A percentile compares a stretch with the other conserved stretches of the same genome.
These are phyloP conservation scores for Temnothorax longispinosus DNA, from an alignment of 1,140 invertebrate genomes.

Conservation along the genomic window DNA sequence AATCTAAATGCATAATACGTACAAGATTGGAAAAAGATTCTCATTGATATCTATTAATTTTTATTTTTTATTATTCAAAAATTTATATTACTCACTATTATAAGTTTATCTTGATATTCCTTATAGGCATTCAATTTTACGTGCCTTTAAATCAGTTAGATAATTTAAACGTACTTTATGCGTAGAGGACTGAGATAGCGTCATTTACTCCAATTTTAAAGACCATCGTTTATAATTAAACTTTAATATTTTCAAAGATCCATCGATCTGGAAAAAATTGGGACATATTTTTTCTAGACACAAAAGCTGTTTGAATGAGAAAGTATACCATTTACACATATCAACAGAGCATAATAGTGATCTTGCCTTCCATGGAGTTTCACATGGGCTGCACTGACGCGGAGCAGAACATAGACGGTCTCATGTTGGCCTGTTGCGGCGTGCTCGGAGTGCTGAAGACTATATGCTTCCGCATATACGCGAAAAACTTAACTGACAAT, in stretches of 20 bases:
- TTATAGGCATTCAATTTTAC: neutral
- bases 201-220: neutral
- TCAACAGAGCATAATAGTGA: conserved; percentile 47
- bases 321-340: conserved; percentile 33
- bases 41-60: neutral
- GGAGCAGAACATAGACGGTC: conserved; percentile 47
- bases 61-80: neutral
- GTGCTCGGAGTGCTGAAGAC: conserved; percentile 35
- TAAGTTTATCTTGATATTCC: neutral
- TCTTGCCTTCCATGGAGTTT: conserved; percentile 47
- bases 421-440: conserved; percentile 36
- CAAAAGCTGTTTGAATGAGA: conserved; percentile 34
- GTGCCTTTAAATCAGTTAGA: neutral
- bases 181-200: neutral
- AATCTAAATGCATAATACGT: neutral
- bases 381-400: conserved; percentile 42
- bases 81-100: neutral
- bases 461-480: conserved; percentile 13
- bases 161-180: neutral
- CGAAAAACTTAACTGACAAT: conserved; percentile 20
- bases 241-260: neutral
- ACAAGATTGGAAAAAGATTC: neutral
- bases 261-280: conserved; percentile 16
- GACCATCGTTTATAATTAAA: neutral
- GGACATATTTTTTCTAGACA: conserved; percentile 13